Evolutionary conservation across 2,888 invertebrate species (phyloP).

Genomic region (Thecocarcelia acutangulata): DNA sequence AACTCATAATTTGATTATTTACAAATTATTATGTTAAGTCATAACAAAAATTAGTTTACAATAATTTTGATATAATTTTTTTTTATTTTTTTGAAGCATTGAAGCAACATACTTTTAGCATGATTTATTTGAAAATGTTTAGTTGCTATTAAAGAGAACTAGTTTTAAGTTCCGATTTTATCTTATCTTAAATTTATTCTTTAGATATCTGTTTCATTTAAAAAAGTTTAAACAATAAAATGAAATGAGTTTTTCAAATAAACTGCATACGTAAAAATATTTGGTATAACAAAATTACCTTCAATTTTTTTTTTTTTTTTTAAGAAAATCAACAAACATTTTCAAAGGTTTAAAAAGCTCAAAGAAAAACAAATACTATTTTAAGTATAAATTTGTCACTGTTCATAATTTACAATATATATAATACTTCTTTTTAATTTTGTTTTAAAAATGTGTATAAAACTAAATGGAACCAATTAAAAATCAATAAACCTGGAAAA

Average conservation of each 20-base stretch:
- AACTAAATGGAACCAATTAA: neutral
- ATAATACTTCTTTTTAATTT: constrained; percentile 46
- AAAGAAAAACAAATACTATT: constrained; percentile 28
- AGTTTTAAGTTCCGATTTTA: too few relatives aligned
- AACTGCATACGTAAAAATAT: constrained; percentile 12
- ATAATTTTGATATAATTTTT: constrained; percentile 29
- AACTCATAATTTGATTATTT: constrained; percentile 18
- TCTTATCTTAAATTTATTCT: too few relatives aligned
- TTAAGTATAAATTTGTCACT: constrained; percentile 41
- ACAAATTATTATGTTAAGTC: constrained; percentile 29
- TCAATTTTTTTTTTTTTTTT: neutral
- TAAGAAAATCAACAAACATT: neutral
- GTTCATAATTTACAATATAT: constrained; percentile 20
- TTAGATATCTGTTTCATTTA: neutral
- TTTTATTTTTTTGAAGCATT: too few relatives aligned
- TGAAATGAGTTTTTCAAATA: constrained; percentile 26
- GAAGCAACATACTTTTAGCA: constrained; percentile 7
- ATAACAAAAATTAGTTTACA: constrained; percentile 40
- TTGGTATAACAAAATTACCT: constrained; percentile 4
- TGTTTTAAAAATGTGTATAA: constrained; percentile 57
- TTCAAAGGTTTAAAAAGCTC: constrained; percentile 39
- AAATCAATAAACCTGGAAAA: constrained; percentile 21
- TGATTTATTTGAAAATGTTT: neutral
- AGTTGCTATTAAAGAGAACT: neutral
- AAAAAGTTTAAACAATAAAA: constrained; percentile 22